Conservation (phyloP, 2,888 invertebrate species). For the Uropetala carovei region DNA sequence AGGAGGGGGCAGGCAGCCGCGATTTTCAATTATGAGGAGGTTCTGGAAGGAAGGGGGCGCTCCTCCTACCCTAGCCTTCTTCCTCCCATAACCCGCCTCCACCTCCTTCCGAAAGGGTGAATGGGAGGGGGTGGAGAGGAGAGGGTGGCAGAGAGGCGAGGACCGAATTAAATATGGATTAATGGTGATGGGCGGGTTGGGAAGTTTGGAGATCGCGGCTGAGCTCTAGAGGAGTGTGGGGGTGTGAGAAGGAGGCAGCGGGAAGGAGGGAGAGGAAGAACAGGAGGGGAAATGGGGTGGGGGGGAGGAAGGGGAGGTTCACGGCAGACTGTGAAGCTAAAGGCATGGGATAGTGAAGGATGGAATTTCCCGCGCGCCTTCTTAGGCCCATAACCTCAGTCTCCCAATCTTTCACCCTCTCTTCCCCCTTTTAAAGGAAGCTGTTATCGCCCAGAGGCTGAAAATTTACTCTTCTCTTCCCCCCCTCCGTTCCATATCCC, state of each 20-base stretch:
- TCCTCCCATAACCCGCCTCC: slow-evolving; percentile 38
- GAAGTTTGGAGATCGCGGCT: slow-evolving; percentile 59
- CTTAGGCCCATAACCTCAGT: slow-evolving; percentile 21
- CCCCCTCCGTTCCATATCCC: not conserved
- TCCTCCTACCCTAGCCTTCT: not conserved
- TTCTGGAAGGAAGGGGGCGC: slow-evolving; percentile 54
- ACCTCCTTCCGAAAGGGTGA: slow-evolving; percentile 50
- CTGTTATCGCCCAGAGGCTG: slow-evolving; percentile 30
- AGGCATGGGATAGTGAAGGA: slow-evolving; percentile 5
- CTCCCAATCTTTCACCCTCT: not conserved
- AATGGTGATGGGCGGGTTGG: slow-evolving; percentile 61
- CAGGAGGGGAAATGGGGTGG: slow-evolving; percentile 42
- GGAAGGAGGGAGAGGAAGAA: slow-evolving; percentile 69
- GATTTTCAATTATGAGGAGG: slow-evolving; percentile 64
- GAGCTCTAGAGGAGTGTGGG: slow-evolving; percentile 22
- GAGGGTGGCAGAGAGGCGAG: not conserved
- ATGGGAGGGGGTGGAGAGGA: not conserved
- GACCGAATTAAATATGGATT: slow-evolving; percentile 63
- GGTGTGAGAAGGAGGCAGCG: slow-evolving; percentile 68
- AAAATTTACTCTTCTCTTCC: not conserved
- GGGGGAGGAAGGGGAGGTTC: slow-evolving; percentile 65
- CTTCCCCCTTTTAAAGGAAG: not conserved
- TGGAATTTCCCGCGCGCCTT: not conserved
- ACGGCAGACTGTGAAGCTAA: not conserved
- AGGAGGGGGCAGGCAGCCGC: not conserved